A percentile compares a stretch with the other conserved stretches of the same genome.
These are phyloP conservation scores for Aphelinus certus DNA, from an alignment of 1,140 invertebrate genomes.

Conservation along the genomic window DNA sequence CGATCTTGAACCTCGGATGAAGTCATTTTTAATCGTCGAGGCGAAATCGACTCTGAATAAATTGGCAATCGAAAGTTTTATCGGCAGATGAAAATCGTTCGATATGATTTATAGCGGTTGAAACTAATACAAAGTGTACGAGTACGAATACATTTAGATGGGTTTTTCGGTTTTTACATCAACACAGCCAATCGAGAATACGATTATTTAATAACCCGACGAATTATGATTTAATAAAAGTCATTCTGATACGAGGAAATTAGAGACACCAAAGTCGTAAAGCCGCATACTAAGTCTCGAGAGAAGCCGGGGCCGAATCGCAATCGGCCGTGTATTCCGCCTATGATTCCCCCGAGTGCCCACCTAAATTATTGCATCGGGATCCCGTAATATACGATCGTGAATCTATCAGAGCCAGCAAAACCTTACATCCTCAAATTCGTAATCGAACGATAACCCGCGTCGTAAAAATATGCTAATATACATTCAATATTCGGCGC, in stretches of 20 bases:
- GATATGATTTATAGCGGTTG: no score
- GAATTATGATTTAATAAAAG: no score
- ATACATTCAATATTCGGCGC: slow-evolving; percentile 14
- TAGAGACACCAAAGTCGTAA: no score
- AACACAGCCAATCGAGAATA: slow-evolving; percentile 1
- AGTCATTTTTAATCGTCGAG: no score
- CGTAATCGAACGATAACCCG: slow-evolving; percentile 24
- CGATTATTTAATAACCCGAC: no score
- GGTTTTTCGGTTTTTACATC: background rate
- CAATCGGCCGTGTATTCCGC: no score
- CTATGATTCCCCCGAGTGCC: background rate
- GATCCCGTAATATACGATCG: slow-evolving; percentile 29
- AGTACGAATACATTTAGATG: no score
- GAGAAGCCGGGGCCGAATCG: no score
- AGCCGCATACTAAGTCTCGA: no score
- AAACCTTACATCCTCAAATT: slow-evolving; percentile 7
- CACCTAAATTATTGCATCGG: slow-evolving; percentile 27
- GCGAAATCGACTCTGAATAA: background rate
- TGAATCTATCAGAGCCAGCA: slow-evolving; percentile 26
- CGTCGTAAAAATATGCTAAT: background rate
- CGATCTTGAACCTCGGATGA: no score
- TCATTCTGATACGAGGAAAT: no score
- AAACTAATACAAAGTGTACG: no score
- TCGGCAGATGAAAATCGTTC: background rate
- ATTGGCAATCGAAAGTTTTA: slow-evolving; percentile 1